Percentiles rank a stretch among this genome's conserved stretches.
phyloP scores from a whole-genome alignment of 2,113 vertebrate species.

The Amazona vittata region DNA sequence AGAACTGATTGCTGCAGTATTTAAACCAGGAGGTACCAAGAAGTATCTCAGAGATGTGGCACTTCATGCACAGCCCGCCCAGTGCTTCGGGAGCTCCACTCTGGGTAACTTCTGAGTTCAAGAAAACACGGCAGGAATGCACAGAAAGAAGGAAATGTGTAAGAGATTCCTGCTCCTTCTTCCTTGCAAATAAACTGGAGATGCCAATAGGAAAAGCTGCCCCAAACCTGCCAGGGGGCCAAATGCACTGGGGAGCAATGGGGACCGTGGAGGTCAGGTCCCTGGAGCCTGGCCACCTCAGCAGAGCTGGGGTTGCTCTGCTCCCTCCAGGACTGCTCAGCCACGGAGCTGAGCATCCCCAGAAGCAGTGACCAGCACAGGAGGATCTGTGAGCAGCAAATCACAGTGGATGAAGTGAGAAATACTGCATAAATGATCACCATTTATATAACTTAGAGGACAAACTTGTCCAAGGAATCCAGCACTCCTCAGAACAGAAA shows the following conservation, averaged over 20 bases:
- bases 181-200: not conserved
- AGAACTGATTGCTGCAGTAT: not conserved
- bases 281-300: accelerated
- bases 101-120: accelerated
- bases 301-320: not conserved
- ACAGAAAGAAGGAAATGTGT: not conserved
- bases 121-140: not conserved
- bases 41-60: not conserved
- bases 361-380: not conserved
- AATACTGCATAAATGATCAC: slow-evolving; percentile 4
- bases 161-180: not conserved
- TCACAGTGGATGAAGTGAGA: not conserved
- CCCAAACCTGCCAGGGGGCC: not conserved
- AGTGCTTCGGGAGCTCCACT: not conserved
- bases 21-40: not conserved
- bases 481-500: slow-evolving; percentile 23
- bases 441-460: slow-evolving; percentile 48
- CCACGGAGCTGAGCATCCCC: not conserved
- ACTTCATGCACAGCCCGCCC: not conserved
- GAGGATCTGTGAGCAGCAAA: not conserved
- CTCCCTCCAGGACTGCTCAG: not conserved
- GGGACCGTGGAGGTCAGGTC: not conserved
- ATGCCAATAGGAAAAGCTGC: not conserved
- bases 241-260: not conserved
- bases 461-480: slow-evolving; percentile 51